Evolutionary conservation across 2,888 invertebrate species (phyloP), one percentile per base, ranked within the genome.

Genomic region (Zaprionus bogoriensis): DNA sequence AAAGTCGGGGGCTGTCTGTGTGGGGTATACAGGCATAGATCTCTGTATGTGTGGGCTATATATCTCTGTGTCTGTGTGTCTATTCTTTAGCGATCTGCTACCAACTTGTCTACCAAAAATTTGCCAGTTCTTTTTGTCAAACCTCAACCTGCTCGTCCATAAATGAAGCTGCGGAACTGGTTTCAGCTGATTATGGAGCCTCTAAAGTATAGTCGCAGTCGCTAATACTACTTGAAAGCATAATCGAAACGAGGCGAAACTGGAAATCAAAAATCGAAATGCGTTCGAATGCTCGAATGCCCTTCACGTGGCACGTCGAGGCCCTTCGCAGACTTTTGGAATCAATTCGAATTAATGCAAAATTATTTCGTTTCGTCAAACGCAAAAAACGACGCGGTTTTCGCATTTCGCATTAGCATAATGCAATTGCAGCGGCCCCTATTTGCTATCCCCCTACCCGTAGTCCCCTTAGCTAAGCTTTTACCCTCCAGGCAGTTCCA

Each of bases 361-460:
- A 79, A 67, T 65, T 59, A 63, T 76, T 77, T 72, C 54, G 64
- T 52, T 73, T 67, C 55, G 76, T 70, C n/a, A n/a, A n/a, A 81
- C 85, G 85, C 85, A 81, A 81, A 58, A 62, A n/a, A n/a, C n/a
- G 58, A 23, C 27, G 57, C 55, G 39, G 30, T n/a, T n/a, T n/a
- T n/a, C n/a, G n/a, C 46, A 25, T 38, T 44, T 53, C 2, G n/a
- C 62, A 82, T 85, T 80, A 76, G 66, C 86, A 82, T 79, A 70
- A 61, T 85, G 74, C 86, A 76, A 66, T 73, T 73, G 78, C 74
- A 71, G 77, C 6, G 17, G n/a, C 12, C 30, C 30, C 30, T 30
- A 2, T 63, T 67, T 54, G 64, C 22, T 30, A 9, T 4, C 19
- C 25, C 42, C 32, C 27, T 28, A 12, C 38, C 4, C 45, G 36